Percentiles rank a stretch among this genome's conserved stretches.
phyloP scores from a whole-genome alignment of 2,113 vertebrate genomes.

The Penelope pileata region DNA sequence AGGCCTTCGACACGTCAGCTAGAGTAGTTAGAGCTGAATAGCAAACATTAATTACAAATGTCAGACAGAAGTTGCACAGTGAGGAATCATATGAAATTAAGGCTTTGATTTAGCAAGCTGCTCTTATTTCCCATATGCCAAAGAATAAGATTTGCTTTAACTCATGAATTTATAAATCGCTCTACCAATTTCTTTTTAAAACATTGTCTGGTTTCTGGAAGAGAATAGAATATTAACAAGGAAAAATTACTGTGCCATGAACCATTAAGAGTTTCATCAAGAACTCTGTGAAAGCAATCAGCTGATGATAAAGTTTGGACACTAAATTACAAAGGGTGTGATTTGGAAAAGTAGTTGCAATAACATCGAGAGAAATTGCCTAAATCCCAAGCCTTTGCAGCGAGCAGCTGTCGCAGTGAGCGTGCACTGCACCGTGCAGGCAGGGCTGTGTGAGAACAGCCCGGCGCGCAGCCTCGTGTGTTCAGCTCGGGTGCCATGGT shows the following conservation, averaged over 20 bases:
- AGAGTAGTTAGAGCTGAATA: background rate
- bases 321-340: background rate
- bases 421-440: rapidly evolving
- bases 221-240: background rate
- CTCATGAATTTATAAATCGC: constrained; percentile 60
- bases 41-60: constrained; percentile 43
- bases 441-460: background rate
- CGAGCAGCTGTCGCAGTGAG: background rate
- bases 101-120: constrained; percentile 66
- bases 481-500: background rate
- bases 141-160: constrained; percentile 69
- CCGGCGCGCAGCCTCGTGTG: rapidly evolving
- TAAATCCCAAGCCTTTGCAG: background rate
- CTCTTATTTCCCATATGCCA: constrained; percentile 58
- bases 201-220: constrained; percentile 11
- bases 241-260: background rate
- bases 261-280: constrained; percentile 9
- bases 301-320: constrained; percentile 33
- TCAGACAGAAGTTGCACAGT: constrained; percentile 41
- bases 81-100: constrained; percentile 62
- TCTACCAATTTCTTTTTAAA: constrained; percentile 28
- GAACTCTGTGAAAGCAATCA: constrained; percentile 3
- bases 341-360: background rate
- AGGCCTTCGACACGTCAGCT: background rate
- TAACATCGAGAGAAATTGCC: background rate